Percentiles rank a stretch among this genome's conserved stretches.
These are phyloP conservation scores for Ephydatia muelleri DNA, from an alignment of 37 sponge, comb jelly and placozoan species.

Conservation along the genomic window DNA sequence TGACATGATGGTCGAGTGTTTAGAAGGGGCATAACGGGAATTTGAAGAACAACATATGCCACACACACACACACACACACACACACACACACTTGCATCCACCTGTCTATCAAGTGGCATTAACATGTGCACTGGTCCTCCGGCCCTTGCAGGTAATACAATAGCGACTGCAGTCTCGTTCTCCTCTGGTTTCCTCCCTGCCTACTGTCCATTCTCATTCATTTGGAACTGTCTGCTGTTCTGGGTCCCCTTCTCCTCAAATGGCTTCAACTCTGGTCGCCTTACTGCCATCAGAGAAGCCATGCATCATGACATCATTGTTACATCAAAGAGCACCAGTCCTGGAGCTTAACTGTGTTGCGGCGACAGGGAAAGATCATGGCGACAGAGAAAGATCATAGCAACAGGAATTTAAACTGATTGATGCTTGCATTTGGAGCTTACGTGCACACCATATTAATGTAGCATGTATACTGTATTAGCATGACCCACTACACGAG, in stretches of 20 bases:
- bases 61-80: not conserved
- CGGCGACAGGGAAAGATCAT: not conserved
- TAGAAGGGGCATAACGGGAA: too few species aligned
- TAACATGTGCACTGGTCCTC: conserved; percentile 2
- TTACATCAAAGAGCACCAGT: not conserved
- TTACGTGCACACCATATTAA: too few species aligned
- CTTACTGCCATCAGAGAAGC: conserved; percentile 44
- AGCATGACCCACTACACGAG: too few species aligned
- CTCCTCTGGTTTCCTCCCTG: conserved; percentile 79
- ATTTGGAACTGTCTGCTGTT: conserved; percentile 65
- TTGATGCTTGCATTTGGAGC: too few species aligned
- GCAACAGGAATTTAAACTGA: too few species aligned
- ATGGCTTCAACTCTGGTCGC: conserved; percentile 59
- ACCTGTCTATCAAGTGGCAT: too few species aligned
- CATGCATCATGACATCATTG: conserved; percentile 30
- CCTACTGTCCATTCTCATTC: conserved; percentile 61
- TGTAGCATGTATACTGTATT: too few species aligned
- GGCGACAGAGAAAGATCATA: not conserved
- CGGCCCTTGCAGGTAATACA: conserved; percentile 17
- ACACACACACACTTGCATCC: not conserved
- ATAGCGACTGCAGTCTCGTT: conserved; percentile 56
- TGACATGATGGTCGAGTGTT: too few species aligned
- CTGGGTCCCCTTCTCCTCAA: conserved; percentile 70
- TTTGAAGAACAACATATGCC: too few species aligned
- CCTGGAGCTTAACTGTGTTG: not conserved